These are phyloP conservation scores for Dipus sagitta DNA, from an alignment of 2,797 vertebrate genomes.

Conservation along the genomic window DNA sequence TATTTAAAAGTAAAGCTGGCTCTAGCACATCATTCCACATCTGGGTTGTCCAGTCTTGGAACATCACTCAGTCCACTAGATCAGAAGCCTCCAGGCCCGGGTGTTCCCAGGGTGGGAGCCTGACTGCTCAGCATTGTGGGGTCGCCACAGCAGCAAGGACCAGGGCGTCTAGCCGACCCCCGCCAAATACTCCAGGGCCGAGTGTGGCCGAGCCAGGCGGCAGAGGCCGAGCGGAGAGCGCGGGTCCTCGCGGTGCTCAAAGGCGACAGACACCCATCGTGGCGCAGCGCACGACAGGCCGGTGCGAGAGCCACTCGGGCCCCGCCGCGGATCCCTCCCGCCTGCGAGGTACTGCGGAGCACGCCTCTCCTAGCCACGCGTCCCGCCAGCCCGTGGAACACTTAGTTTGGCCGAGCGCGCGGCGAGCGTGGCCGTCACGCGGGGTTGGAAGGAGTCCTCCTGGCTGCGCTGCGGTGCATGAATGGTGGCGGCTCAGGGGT, in stretches of 20 bases:
- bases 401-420: background rate
- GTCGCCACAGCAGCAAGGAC: background rate
- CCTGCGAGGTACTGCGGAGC: background rate
- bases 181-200: background rate
- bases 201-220: background rate
- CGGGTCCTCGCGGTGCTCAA: background rate
- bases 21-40: background rate
- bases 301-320: background rate
- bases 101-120: background rate
- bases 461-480: background rate
- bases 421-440: background rate
- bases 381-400: background rate
- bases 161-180: background rate
- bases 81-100: background rate
- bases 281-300: background rate
- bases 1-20: slow-evolving; percentile 27
- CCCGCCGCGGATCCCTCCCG: background rate
- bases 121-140: no score
- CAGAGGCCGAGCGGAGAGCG: background rate
- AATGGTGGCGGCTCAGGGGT: background rate
- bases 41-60: background rate
- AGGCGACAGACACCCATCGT: background rate
- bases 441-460: background rate
- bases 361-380: background rate
- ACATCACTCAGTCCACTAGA: accelerated